Conservation (phyloP, 2,888 invertebrate genomes). For the Protodeltote pygarga region DNA sequence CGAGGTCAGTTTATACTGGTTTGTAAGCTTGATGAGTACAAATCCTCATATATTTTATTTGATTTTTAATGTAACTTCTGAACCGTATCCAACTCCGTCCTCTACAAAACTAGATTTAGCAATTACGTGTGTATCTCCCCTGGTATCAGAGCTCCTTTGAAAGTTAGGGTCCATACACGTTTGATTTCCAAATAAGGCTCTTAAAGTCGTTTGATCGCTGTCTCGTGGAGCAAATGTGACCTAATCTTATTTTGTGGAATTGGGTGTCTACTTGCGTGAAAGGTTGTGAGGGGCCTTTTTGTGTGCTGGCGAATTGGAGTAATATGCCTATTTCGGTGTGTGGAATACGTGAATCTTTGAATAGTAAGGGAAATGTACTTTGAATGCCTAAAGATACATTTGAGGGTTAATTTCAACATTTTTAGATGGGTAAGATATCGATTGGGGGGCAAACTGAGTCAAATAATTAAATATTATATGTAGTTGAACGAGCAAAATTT, state of each 20-base stretch:
- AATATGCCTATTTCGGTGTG: too few relatives aligned
- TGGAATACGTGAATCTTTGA: too few relatives aligned
- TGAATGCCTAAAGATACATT: too few relatives aligned
- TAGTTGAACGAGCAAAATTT: too few relatives aligned
- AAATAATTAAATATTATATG: too few relatives aligned
- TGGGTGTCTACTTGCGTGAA: not conserved
- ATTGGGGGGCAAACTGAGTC: not conserved
- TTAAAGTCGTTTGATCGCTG: slow-evolving; percentile 25
- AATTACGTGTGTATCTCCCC: slow-evolving; percentile 49
- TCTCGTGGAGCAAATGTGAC: slow-evolving; percentile 13
- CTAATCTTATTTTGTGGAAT: slow-evolving; percentile 13
- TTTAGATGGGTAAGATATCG: not conserved
- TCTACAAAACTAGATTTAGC: slow-evolving; percentile 47
- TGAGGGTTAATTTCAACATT: not conserved
- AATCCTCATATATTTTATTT: not conserved
- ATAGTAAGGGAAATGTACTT: too few relatives aligned
- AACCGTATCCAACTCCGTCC: slow-evolving; percentile 5
- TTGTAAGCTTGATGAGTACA: not conserved
- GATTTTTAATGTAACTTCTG: slow-evolving; percentile 7
- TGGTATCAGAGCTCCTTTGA: slow-evolving; percentile 26
- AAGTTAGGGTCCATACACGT: slow-evolving; percentile 25
- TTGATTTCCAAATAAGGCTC: slow-evolving; percentile 48
- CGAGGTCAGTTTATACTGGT: not conserved
- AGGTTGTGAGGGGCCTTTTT: not conserved
- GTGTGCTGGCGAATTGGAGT: not conserved